Evolutionary conservation across 2,797 vertebrate species (phyloP).

Genomic region (Taeniopygia guttata): DNA sequence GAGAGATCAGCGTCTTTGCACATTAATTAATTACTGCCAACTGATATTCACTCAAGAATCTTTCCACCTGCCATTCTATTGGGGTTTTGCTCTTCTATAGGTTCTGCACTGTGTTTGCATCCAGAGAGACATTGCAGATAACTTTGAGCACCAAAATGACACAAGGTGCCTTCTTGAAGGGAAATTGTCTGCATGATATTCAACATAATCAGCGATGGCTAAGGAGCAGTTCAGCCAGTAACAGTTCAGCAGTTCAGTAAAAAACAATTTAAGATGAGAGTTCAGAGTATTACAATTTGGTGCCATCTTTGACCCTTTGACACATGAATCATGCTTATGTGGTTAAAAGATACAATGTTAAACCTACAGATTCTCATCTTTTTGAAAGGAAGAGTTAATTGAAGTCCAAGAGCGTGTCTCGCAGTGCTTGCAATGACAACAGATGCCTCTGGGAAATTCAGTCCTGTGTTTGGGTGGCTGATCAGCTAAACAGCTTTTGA

Average conservation of each 20-base stretch:
- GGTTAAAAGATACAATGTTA: not conserved
- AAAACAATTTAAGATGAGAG: not conserved
- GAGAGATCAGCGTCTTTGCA: not conserved
- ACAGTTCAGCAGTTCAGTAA: not conserved
- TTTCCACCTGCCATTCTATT: not conserved
- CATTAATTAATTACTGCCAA: not conserved
- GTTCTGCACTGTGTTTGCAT: not conserved
- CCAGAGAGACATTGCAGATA: not conserved
- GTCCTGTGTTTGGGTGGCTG: not conserved
- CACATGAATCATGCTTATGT: not conserved
- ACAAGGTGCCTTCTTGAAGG: not conserved
- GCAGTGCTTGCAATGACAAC: not conserved
- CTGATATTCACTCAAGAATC: not conserved
- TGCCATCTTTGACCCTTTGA: not conserved
- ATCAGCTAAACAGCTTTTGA: not conserved
- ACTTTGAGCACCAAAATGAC: not conserved
- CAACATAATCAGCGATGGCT: not conserved
- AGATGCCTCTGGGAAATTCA: not conserved
- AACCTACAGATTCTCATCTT: not conserved
- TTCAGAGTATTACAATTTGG: not conserved
- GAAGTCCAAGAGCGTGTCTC: not conserved
- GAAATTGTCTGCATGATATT: not conserved
- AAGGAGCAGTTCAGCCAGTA: not conserved
- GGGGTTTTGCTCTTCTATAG: not conserved
- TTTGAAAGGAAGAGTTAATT: not conserved